Conservation (phyloP, 2,797 vertebrate species). For the Chelonia mydas region DNA sequence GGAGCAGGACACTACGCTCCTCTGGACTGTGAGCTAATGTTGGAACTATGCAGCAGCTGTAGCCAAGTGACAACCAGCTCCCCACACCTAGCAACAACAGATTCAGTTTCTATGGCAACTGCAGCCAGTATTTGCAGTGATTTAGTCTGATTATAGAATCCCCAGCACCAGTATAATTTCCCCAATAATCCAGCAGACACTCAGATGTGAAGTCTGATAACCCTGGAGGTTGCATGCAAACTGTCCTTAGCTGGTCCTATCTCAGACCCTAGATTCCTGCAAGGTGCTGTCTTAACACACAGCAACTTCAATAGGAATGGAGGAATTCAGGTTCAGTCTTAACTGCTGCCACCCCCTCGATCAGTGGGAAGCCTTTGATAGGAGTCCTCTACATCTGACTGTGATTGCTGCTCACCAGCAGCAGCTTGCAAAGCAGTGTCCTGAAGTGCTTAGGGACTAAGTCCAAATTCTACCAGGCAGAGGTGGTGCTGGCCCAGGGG, state of each 20-base stretch:
- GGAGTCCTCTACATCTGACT: not conserved
- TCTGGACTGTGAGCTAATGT: slow-evolving; percentile 18
- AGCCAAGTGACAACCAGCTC: slow-evolving; percentile 57
- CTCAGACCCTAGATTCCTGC: no score
- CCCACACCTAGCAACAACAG: slow-evolving; percentile 66
- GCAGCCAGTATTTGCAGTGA: slow-evolving; percentile 24
- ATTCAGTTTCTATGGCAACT: slow-evolving; percentile 69
- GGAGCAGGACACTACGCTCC: slow-evolving; percentile 34
- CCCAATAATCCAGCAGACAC: not conserved
- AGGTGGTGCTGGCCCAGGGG: rapidly evolving
- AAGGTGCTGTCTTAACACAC: not conserved
- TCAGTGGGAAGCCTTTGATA: not conserved
- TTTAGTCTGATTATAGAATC: slow-evolving; percentile 52
- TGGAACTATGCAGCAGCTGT: slow-evolving; percentile 27
- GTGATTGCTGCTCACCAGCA: rapidly evolving
- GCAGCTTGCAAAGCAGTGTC: not conserved
- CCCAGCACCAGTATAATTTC: not conserved
- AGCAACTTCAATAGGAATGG: not conserved
- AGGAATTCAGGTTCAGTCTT: not conserved
- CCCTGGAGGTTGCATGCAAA: not conserved
- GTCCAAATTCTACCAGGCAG: not conserved
- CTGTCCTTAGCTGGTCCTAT: not conserved
- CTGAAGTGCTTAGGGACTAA: rapidly evolving
- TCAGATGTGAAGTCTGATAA: not conserved
- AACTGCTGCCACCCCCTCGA: not conserved